Base-by-base conservation (phyloP, 2,888 invertebrate genomes). In the Xestia rhomboidea region DNA sequence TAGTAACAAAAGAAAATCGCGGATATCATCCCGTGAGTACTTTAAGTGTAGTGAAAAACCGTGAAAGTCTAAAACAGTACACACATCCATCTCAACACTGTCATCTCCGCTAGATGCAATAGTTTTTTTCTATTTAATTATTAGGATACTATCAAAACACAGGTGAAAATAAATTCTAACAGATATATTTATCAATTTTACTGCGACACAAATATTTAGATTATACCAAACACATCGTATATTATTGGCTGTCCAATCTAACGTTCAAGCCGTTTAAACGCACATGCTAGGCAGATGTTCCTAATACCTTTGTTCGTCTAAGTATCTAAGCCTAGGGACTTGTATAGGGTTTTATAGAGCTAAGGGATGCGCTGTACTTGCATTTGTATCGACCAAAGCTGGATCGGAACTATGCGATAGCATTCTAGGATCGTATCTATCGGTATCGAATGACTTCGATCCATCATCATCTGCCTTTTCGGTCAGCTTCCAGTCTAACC, bases 251-350 rank as follows among this genome's bases (percentile, higher is more conserved):
- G 13, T 64, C 63, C 68, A 75, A 77, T 78, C 63, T 76, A 87
- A 38, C 63, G 67, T 54, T n/a, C 62, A n/a, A 62, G 62, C 62
- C 63, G 69, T 76, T 72, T 74, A 41, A 75, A 73, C 34, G 78
- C 87, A 87, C 74, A 78, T 89, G 87, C 57, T 78, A 74, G 85
- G 88, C 87, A 87, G 87, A 73, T 87, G 87, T 69, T 67, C 41
- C 71, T 77, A 73, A 66, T 60, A n/a, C 76, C 76, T 87, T 84
- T 87, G 78, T 86, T 75, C 71, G 54, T 49, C 60, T 71, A 64
- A 67, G 41, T 70, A 18, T 68, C 66, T 62, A 84, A 73, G 49
- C 4, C 70, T 66, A 69, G 27, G 44, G 44, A 66, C 30, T 38
- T 63, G 21, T 73, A 46, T 49, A 6, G 21, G 24, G 11, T 27